Base-by-base conservation (phyloP, 1,140 invertebrate genomes). In the Hypsibius dujardini region DNA sequence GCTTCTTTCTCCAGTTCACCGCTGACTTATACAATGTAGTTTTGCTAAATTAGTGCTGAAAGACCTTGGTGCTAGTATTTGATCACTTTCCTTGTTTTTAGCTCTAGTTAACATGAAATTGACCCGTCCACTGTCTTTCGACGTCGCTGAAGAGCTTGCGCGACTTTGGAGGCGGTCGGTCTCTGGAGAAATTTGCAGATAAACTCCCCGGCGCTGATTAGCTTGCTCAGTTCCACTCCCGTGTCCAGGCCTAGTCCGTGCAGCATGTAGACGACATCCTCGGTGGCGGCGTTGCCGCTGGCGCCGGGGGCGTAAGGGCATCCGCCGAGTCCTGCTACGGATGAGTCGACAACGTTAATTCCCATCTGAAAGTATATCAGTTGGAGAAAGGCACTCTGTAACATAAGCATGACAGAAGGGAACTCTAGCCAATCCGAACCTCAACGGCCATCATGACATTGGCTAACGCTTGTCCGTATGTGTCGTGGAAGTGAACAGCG, bases 231-330 rank as follows among this genome's bases (percentile, higher is more conserved):
- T 79, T 95, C 84, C 7, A 96, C 80, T 71, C 90, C 82, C 1
- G 93, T 97, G 74, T 88, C 80, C 28, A 92, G 84, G 12, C 89
- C 88, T 76, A 95, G 84, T 14, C 90, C 93, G 75, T 94, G 82
- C 14, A 99, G 80, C 85, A 98, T 87, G 79, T 98, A 98, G 0
- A 98, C 85, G 2, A 99, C 84, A 84, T 98, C 95, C 80, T 98
- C 95, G 0, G 95, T 97, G 0, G 95, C 87, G 0, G 98, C 87
- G 82, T 99, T 99, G 1, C 95, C 96, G 72, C 81, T 83, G 1
- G 95, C 95, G 3, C 94, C 95, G 74, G 85, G 85, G 1, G 96
- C 95, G 81, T 97, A 98, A 1, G 95, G 95, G 82, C 96, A 99
- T 2, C 95, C 95, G 28, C 95, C 95, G 1, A 98, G 83, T 28